Evolutionary conservation across 2,888 invertebrate genomes (phyloP), one percentile per base, ranked within the genome.

Genomic region (Eurytoma adleriae): DNA sequence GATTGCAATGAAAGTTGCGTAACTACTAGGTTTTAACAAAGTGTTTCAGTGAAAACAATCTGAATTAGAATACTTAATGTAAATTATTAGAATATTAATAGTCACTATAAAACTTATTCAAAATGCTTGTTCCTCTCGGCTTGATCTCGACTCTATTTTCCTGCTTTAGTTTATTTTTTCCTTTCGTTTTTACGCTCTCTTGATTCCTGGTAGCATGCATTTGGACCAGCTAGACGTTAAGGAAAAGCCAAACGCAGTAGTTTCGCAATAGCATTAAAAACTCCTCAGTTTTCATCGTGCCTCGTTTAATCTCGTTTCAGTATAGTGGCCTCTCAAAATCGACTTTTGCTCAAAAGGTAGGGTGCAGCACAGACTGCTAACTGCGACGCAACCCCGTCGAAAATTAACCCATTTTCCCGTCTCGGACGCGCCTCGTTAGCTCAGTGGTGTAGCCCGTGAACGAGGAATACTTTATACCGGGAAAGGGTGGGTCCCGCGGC

Each of bases 391-490:
- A n/a, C 54, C n/a, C 16, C 20, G 12, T 16, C 30, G 40, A 40
- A 54, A 64, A 64, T 73, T 66, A 73, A 73, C 73, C 64, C 64
- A 73, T 73, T 73, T 73, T 73, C 52, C 30, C 13, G n/a, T 18
- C 59, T 40, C 14, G 52, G 27, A 27, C 27, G 54, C 14, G n/a
- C 3, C n/a, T 54, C n/a, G 54, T 54, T 54, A n/a, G 54, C 54
- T 54, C 54, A 14, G 54, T 14, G 40, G 40, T 10, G 40, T 7
- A 40, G 40, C 10, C 10, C 40, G 40, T 10, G 40, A 40, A 40
- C 40, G 10, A 10, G 10, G 10, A 40, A 7, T 40, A 40, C 40
- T 40, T 40, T 40, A 40, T 40, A 40, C 59, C 16, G 24, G 14
- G 48, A 71, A 71, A 56, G 56, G 40, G 61, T 16, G 50, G 61